phyloP scores from a whole-genome alignment of 2,113 vertebrate genomes.

The Rhagologus leucostigma region DNA sequence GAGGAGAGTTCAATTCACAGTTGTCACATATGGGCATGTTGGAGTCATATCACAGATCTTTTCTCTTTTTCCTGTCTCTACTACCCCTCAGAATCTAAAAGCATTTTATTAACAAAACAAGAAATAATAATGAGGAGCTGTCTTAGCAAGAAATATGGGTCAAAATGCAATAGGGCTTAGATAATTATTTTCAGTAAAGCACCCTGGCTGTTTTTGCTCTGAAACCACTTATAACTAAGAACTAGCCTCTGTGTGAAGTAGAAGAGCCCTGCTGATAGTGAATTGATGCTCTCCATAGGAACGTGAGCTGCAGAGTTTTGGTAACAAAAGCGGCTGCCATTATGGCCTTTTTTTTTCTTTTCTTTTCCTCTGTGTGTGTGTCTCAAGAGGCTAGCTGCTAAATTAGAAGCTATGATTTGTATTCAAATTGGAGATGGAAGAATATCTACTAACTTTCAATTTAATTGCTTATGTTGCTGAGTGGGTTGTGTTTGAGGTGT shows the following conservation, averaged over 20 bases:
- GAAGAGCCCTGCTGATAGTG: constrained; percentile 6
- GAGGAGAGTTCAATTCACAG: background rate
- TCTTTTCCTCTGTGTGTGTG: background rate
- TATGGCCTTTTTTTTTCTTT: background rate
- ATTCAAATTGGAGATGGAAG: background rate
- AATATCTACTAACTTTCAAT: background rate
- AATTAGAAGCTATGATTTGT: constrained; percentile 16
- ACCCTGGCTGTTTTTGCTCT: background rate
- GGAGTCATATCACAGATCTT: background rate
- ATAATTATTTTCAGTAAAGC: constrained; percentile 4
- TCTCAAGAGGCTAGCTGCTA: background rate
- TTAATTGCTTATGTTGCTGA: background rate
- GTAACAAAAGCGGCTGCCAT: background rate
- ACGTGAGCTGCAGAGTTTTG: background rate
- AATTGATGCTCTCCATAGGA: constrained; percentile 6
- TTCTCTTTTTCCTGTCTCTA: background rate
- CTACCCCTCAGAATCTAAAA: background rate
- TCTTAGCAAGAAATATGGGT: background rate
- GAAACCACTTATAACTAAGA: background rate
- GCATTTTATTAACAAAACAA: background rate
- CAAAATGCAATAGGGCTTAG: background rate
- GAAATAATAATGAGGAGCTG: background rate
- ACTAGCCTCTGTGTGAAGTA: background rate
- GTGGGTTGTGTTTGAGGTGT: background rate
- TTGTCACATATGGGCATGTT: background rate